Percentiles rank a stretch among this genome's conserved stretches.
Evolutionary conservation across 2,797 vertebrate species (phyloP).

Genomic region (Varecia variegata): DNA sequence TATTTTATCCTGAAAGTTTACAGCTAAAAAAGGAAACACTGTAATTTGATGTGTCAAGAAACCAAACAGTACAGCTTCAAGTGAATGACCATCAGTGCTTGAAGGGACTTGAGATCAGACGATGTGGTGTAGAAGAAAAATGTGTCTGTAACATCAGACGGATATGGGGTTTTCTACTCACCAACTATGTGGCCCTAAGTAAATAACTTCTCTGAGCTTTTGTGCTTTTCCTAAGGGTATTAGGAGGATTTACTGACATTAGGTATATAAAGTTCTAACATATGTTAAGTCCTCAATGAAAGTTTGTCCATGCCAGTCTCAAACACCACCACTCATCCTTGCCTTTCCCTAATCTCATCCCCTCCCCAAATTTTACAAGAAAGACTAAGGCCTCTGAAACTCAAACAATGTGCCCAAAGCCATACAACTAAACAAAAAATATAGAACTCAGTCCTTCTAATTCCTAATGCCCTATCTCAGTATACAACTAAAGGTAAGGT

Average conservation of each 20-base stretch:
- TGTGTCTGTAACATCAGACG: not conserved
- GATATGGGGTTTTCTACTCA: not conserved
- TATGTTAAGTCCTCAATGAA: not conserved
- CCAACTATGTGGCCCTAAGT: not conserved
- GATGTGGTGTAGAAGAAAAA: not conserved
- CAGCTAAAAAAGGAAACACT: not conserved
- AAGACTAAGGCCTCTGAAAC: not conserved
- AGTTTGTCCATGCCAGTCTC: not conserved
- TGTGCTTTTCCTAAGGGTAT: not conserved
- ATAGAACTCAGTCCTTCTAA: not conserved
- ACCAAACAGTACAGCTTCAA: not conserved
- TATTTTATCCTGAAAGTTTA: not conserved
- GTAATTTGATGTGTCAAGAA: not conserved
- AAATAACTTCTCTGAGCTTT: not conserved
- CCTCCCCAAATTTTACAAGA: not conserved
- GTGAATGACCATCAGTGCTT: not conserved
- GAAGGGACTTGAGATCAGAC: not conserved
- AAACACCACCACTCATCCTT: not conserved
- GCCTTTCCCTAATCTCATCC: not conserved
- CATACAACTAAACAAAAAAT: not conserved
- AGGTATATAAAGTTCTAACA: not conserved
- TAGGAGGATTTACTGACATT: not conserved
- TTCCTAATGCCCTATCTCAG: not conserved
- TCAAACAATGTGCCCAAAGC: not conserved
- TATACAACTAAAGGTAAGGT: not conserved